Conservation (phyloP, 2,113 vertebrate genomes). For the Brachionichthys hirsutus region DNA sequence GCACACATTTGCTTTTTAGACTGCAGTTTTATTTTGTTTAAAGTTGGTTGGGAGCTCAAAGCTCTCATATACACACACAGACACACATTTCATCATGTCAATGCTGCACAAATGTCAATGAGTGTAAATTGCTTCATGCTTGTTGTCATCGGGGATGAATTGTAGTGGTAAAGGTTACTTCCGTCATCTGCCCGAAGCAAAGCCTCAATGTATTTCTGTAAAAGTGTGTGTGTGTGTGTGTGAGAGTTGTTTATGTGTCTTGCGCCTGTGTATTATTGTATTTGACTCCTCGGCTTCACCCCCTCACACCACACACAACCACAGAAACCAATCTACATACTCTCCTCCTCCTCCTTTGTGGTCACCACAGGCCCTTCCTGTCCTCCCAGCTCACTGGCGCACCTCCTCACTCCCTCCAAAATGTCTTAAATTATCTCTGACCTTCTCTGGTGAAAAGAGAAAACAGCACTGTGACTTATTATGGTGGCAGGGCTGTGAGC, state of each 20-base stretch:
- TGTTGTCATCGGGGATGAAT: constrained; percentile 26
- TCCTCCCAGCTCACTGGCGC: constrained; percentile 19
- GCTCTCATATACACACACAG: neutral
- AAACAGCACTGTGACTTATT: constrained; percentile 51
- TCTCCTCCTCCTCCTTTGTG: constrained; percentile 18
- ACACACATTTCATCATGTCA: constrained; percentile 23
- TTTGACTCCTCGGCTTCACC: constrained; percentile 27
- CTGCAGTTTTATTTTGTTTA: constrained; percentile 21
- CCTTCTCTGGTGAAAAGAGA: constrained; percentile 66
- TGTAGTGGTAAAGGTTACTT: constrained; percentile 25
- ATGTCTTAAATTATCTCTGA: constrained; percentile 68
- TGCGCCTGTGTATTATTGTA: neutral
- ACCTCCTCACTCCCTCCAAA: constrained; percentile 42
- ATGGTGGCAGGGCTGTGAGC: constrained; percentile 11
- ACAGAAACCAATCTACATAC: constrained; percentile 33
- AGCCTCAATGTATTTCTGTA: neutral
- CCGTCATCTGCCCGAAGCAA: constrained; percentile 23
- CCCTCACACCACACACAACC: neutral
- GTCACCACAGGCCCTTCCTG: constrained; percentile 25
- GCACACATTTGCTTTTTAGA: neutral
- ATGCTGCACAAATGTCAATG: constrained; percentile 3
- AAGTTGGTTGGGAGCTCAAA: constrained; percentile 25
- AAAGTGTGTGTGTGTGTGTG: neutral
- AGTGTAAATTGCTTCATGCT: constrained; percentile 32
- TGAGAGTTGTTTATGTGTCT: neutral